Evolutionary conservation across 2,888 invertebrate genomes (phyloP).

Genomic region (Oscheius sp.): DNA sequence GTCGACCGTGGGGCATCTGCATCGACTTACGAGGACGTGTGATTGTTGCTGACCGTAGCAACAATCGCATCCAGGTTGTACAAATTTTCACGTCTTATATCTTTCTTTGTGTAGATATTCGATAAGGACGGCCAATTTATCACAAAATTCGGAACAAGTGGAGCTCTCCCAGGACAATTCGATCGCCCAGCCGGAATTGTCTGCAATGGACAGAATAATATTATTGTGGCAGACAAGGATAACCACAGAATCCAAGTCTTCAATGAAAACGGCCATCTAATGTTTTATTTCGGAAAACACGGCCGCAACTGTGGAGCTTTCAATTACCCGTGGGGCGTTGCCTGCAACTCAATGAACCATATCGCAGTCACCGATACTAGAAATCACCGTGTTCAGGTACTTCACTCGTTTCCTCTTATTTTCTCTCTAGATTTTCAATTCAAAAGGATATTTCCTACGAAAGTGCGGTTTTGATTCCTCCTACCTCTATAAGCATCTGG

Average conservation of each 20-base stretch:
- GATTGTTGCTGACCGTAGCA: slow-evolving; percentile 80
- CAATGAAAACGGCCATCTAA: slow-evolving; percentile 80
- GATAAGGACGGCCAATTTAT: slow-evolving; percentile 72
- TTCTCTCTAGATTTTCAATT: slow-evolving; percentile 77
- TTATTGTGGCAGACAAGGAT: slow-evolving; percentile 94
- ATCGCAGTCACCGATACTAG: slow-evolving; percentile 91
- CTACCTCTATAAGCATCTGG: slow-evolving; percentile 78
- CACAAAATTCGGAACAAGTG: slow-evolving; percentile 80
- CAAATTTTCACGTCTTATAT: neutral
- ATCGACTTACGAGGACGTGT: slow-evolving; percentile 85
- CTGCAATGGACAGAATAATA: slow-evolving; percentile 75
- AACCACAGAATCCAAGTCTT: slow-evolving; percentile 92
- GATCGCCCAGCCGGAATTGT: slow-evolving; percentile 84
- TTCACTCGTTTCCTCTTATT: neutral
- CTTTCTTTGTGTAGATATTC: slow-evolving; percentile 39
- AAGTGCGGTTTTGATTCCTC: slow-evolving; percentile 86
- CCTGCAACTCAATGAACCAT: slow-evolving; percentile 83
- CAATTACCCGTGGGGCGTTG: slow-evolving; percentile 96
- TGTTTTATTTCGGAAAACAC: slow-evolving; percentile 87
- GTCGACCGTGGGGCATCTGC: slow-evolving; percentile 76
- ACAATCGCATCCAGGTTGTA: slow-evolving; percentile 84
- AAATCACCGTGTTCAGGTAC: slow-evolving; percentile 88
- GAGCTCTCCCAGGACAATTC: slow-evolving; percentile 86
- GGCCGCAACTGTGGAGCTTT: slow-evolving; percentile 88
- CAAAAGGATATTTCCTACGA: slow-evolving; percentile 82